These are phyloP conservation scores for Allophyes oxyacanthae DNA, from an alignment of 2,888 invertebrate genomes.

Conservation along the genomic window DNA sequence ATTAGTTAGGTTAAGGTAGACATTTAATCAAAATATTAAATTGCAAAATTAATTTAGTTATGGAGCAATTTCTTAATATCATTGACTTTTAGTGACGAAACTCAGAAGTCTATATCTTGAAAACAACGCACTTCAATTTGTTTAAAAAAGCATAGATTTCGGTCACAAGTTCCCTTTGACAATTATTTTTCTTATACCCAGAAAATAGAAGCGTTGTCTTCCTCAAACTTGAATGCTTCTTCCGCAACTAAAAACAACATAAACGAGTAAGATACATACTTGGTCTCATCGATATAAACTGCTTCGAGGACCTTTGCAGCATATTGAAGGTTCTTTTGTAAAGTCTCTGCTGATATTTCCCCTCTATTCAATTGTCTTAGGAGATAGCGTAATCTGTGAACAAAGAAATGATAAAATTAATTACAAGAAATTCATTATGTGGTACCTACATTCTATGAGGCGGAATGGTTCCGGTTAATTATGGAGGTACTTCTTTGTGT, in stretches of 20 bases:
- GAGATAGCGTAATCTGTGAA: conserved; percentile 96
- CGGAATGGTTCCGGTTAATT: conserved; percentile 28
- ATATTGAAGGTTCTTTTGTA: conserved; percentile 97
- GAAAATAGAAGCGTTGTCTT: conserved; percentile 57
- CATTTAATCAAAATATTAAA: no score
- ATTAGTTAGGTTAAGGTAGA: no score
- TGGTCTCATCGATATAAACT: conserved; percentile 97
- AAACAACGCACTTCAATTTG: no score
- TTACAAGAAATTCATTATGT: conserved; percentile 27
- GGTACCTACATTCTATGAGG: conserved; percentile 23
- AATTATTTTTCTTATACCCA: background rate
- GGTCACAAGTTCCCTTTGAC: background rate
- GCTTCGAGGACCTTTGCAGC: conserved; percentile 97
- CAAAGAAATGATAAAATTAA: conserved; percentile 65
- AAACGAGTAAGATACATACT: conserved; percentile 90
- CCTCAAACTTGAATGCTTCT: conserved; percentile 35
- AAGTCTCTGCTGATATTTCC: conserved; percentile 95
- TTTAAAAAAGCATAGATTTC: no score
- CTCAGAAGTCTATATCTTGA: no score
- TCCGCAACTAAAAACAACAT: conserved; percentile 17
- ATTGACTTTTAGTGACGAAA: no score
- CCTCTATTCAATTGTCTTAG: conserved; percentile 96
- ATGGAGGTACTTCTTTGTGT: conserved; percentile 13
- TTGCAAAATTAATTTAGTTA: no score
- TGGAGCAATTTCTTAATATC: no score